Percentiles rank a stretch among this genome's conserved stretches.
Conservation (phyloP, 1,140 invertebrate species). For the Argopecten irradians region DNA sequence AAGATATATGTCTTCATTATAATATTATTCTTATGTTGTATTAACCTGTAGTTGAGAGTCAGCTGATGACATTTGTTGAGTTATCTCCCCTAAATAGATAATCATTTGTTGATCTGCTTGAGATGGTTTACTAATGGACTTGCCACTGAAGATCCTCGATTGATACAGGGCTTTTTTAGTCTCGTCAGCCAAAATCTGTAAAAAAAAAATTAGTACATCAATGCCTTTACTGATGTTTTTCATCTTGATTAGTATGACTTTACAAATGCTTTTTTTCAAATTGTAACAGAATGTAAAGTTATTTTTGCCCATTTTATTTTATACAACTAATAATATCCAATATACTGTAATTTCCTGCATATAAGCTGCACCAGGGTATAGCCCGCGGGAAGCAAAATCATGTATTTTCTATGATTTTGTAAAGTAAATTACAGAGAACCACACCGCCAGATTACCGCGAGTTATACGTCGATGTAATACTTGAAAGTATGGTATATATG, state of each 20-base stretch:
- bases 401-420: too few relatives aligned
- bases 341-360: too few relatives aligned
- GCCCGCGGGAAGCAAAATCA: too few relatives aligned
- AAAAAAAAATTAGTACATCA: not conserved
- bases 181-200: conserved; percentile 65
- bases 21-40: too few relatives aligned
- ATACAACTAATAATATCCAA: too few relatives aligned
- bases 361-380: too few relatives aligned
- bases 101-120: conserved; percentile 55
- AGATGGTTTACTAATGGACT: conserved; percentile 46
- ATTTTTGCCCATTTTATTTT: too few relatives aligned
- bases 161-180: conserved; percentile 58
- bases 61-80: conserved; percentile 55
- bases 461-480: too few relatives aligned
- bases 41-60: conserved; percentile 66
- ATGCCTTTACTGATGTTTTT: not conserved
- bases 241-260: not conserved
- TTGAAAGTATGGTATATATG: too few relatives aligned
- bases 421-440: too few relatives aligned
- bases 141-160: conserved; percentile 55
- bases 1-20: too few relatives aligned
- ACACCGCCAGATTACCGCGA: too few relatives aligned
- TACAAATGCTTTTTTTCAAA: not conserved
- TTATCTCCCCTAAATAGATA: conserved; percentile 41
- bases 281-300: not conserved